Evolutionary conservation across 2,797 vertebrate species (phyloP).

Genomic region (Holocentrus rufus): DNA sequence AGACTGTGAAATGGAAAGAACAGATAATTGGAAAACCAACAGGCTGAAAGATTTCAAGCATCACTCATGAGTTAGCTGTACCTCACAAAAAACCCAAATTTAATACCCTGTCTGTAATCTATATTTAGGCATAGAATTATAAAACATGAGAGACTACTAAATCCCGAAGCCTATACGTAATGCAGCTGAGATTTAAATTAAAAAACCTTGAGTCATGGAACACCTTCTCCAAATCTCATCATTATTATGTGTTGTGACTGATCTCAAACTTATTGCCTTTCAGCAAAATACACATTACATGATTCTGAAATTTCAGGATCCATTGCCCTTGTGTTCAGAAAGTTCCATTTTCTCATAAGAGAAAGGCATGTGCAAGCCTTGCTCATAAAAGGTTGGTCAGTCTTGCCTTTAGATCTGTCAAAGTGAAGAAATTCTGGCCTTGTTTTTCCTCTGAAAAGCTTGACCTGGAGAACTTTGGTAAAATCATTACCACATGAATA

Average conservation of each 20-base stretch:
- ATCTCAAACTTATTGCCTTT: conserved; percentile 5
- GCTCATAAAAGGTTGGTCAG: background rate
- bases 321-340: background rate
- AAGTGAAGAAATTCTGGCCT: conserved; percentile 1
- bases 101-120: no score
- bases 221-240: background rate
- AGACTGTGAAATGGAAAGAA: no score
- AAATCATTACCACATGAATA: conserved; percentile 21
- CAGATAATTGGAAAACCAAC: no score
- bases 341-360: background rate
- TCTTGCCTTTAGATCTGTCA: background rate
- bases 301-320: background rate
- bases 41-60: no score
- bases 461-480: conserved; percentile 28
- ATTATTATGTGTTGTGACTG: background rate
- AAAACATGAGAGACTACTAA: no score
- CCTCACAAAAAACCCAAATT: no score
- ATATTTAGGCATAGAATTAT: no score
- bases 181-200: background rate
- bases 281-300: background rate
- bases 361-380: background rate
- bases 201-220: background rate
- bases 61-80: no score
- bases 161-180: background rate
- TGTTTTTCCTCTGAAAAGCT: conserved; percentile 14